Evolutionary conservation across 2,113 vertebrate genomes (phyloP), one percentile per base, ranked within the genome.

Genomic region (Microtus montanus): DNA sequence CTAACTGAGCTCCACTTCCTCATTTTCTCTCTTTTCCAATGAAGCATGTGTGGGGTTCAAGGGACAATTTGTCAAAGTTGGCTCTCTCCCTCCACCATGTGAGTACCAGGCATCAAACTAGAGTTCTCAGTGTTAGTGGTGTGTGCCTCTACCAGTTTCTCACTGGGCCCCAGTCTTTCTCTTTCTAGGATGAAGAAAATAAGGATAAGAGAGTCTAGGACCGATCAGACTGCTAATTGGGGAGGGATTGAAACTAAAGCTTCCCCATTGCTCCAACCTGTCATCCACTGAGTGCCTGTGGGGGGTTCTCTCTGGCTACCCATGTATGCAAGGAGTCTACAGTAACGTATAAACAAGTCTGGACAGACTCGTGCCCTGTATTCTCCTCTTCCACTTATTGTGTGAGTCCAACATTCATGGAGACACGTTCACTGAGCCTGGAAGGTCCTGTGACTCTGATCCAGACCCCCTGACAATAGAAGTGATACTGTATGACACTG

Each of bases 251-350:
- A 52, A 70, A 47, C 19, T 13, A 41, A 6, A 85, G 30, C 5
- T 11, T 4, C 20, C 7, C 4, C n/a, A 28, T 5, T 4, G 17
- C 26, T 0, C 13, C 4, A 19, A 13, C 17, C 12, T 22, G 9
- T 10, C 3, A 49, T n/a, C 58, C 17, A 22, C 11, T 33, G 63
- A 41, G 75, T 30, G 61, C 9, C 68, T 54, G 22, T 47, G 38
- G 35, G 35, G 33, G 3, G 22, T 24, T 49, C n/a, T 35, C 41
- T 47, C 24, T 2, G 28, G 58, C 30, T 54, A 19, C 35, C 6
- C 38, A 8, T 0, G 1, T 33, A 35, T 63, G 26, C 26, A 14
- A 24, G n/a, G 49, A 35, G 24, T 41, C n/a, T 15, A n/a, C 17
- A 24, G 2, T 24, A 22, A 84, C 15, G n/a, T 82, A 13, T 8